These are phyloP conservation scores for Busseola fusca DNA, from an alignment of 2,888 invertebrate species.

Conservation along the genomic window DNA sequence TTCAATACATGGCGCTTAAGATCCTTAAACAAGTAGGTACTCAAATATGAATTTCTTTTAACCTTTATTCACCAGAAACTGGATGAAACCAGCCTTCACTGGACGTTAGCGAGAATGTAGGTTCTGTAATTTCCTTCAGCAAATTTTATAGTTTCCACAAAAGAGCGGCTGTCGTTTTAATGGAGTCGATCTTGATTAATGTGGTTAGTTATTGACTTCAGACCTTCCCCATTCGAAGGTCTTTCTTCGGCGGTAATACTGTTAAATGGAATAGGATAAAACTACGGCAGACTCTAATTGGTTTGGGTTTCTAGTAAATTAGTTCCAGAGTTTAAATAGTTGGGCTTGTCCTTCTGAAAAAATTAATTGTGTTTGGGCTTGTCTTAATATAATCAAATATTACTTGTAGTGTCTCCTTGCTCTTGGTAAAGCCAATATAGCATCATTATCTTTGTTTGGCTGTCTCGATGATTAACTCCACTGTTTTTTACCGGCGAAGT, in stretches of 20 bases:
- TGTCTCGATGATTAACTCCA: constrained; percentile 11
- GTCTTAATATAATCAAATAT: neutral
- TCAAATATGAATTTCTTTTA: constrained; percentile 28
- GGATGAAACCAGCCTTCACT: constrained; percentile 40
- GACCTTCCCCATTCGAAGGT: constrained; percentile 41
- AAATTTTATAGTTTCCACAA: constrained; percentile 55
- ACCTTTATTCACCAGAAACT: constrained; percentile 16
- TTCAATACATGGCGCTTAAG: constrained; percentile 9
- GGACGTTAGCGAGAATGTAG: constrained; percentile 29
- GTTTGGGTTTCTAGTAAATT: constrained; percentile 38
- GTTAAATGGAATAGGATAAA: constrained; percentile 45
- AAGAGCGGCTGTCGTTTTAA: constrained; percentile 46
- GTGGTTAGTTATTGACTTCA: constrained; percentile 57
- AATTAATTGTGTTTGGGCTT: neutral
- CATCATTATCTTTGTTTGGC: constrained; percentile 14
- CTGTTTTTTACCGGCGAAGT: constrained; percentile 39
- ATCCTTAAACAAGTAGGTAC: neutral
- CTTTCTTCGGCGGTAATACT: constrained; percentile 46
- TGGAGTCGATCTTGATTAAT: constrained; percentile 62
- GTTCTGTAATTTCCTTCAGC: constrained; percentile 45
- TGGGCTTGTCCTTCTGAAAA: neutral
- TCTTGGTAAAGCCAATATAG: constrained; percentile 12
- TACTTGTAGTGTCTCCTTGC: neutral
- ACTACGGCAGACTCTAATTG: constrained; percentile 27
- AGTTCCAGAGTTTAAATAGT: constrained; percentile 33